phyloP scores from a whole-genome alignment of 2,888 invertebrate species.

The Chydorus sphaericus region DNA sequence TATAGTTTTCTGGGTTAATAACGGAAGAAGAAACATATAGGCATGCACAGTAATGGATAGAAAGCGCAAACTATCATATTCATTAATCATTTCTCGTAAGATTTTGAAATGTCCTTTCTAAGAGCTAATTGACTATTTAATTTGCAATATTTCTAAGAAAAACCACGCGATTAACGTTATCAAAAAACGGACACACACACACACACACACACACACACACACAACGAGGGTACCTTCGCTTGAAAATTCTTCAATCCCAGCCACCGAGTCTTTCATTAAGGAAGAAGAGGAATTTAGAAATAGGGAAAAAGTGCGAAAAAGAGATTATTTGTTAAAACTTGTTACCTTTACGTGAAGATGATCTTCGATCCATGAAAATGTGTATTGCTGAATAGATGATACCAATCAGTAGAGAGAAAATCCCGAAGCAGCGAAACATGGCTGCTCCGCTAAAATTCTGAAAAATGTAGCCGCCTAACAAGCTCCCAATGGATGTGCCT shows the following conservation, averaged over 20 bases:
- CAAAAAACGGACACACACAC: neutral
- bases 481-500: conserved; percentile 62
- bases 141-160: no score
- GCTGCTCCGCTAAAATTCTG: conserved; percentile 45
- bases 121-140: no score
- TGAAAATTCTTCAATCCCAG: neutral
- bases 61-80: neutral
- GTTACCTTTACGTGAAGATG: conserved; percentile 2
- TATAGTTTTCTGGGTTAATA: no score
- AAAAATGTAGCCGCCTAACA: conserved; percentile 57
- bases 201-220: neutral
- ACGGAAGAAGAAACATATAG: no score
- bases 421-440: conserved; percentile 57
- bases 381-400: conserved; percentile 25
- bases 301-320: neutral
- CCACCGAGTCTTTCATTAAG: neutral
- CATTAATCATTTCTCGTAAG: neutral
- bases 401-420: conserved; percentile 45
- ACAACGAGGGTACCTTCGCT: neutral
- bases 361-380: neutral
- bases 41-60: no score
- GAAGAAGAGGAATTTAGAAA: neutral
- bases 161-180: neutral
- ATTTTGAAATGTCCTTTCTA: neutral
- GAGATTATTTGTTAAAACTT: neutral